Conservation (phyloP, 92 coral and sea anemone genomes). For the Epizoanthus ramosus region DNA sequence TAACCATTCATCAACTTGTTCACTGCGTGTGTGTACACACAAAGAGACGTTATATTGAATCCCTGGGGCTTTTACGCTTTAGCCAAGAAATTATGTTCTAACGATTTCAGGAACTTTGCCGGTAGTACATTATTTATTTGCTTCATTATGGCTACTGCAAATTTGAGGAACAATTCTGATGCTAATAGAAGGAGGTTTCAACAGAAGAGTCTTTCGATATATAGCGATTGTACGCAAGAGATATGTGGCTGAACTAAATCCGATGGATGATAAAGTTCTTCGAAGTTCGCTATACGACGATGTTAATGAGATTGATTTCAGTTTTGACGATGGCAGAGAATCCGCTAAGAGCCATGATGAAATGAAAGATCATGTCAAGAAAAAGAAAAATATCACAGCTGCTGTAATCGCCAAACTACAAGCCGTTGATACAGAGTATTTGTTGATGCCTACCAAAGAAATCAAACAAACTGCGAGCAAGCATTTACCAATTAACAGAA, state of each 20-base stretch:
- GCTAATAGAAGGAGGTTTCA: neutral
- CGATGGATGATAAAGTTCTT: neutral
- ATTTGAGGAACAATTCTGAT: neutral
- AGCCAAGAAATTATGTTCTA: slow-evolving; percentile 19
- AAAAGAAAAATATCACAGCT: slow-evolving; percentile 42
- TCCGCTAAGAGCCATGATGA: neutral
- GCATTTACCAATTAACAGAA: slow-evolving; percentile 7
- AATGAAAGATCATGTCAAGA: neutral
- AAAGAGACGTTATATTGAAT: slow-evolving; percentile 1
- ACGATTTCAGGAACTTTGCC: slow-evolving; percentile 7
- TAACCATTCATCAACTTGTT: slow-evolving; percentile 16
- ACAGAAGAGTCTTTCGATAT: neutral
- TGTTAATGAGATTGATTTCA: slow-evolving; percentile 57
- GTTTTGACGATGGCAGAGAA: slow-evolving; percentile 35
- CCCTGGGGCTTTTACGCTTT: slow-evolving; percentile 33
- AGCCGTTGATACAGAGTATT: slow-evolving; percentile 47
- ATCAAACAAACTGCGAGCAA: slow-evolving; percentile 19
- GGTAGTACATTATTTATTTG: slow-evolving; percentile 6
- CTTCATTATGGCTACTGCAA: neutral
- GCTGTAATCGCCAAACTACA: slow-evolving; percentile 51
- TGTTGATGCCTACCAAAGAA: slow-evolving; percentile 18
- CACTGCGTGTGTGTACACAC: slow-evolving; percentile 18
- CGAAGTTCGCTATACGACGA: slow-evolving; percentile 35
- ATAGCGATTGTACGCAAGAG: neutral
- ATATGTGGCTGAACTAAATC: neutral